These are phyloP conservation scores for Phragmatobia fuliginosa DNA, from an alignment of 2,888 invertebrate genomes.

Conservation along the genomic window DNA sequence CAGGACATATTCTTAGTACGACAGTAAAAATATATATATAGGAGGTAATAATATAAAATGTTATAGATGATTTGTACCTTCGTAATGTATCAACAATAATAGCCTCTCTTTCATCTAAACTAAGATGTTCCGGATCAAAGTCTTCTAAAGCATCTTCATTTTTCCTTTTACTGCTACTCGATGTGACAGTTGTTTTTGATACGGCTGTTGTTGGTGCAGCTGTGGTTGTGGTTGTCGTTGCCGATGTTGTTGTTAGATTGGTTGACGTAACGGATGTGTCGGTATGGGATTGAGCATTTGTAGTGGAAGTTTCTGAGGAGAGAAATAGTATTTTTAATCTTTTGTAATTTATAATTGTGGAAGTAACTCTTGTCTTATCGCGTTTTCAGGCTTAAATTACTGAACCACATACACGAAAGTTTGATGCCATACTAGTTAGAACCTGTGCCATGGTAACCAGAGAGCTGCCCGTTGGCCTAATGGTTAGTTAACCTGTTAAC, in stretches of 20 bases:
- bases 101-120: slow-evolving; percentile 66
- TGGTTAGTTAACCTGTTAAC: no score
- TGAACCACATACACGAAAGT: no score
- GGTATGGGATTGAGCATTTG: slow-evolving; percentile 12
- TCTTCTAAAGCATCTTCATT: slow-evolving; percentile 54
- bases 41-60: no score
- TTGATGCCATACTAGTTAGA: no score
- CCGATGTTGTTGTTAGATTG: slow-evolving; percentile 25
- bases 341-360: no score
- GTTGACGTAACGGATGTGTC: slow-evolving; percentile 37
- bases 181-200: neutral
- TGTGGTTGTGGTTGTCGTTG: slow-evolving; percentile 19
- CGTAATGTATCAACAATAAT: slow-evolving; percentile 70
- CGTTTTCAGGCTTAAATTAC: no score
- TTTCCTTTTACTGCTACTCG: slow-evolving; percentile 61
- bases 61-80: slow-evolving; percentile 51
- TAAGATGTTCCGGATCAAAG: slow-evolving; percentile 56
- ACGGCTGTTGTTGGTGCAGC: slow-evolving; percentile 37
- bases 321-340: neutral
- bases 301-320: slow-evolving; percentile 14
- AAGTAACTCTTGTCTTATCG: no score
- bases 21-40: neutral
- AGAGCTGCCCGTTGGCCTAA: no score
- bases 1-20: no score
- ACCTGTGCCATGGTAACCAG: no score